Evolutionary conservation across 2,888 invertebrate species (phyloP), one percentile per base, ranked within the genome.

Genomic region (Scaeva pyrastri): DNA sequence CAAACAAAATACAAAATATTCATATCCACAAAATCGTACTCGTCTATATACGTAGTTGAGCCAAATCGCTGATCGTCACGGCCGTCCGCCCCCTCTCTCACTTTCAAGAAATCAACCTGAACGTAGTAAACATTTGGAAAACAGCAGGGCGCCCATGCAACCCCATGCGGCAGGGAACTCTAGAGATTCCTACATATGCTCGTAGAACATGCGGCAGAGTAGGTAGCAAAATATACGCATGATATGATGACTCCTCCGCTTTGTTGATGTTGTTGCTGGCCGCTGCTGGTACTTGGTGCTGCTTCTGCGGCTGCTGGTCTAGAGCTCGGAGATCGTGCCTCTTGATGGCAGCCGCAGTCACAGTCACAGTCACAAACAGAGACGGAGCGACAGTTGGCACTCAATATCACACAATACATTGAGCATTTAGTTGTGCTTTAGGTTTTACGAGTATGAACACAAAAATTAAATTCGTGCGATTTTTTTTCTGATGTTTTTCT

Each of bases 201-300:
- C n/a, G n/a, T n/a, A n/a, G n/a, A n/a, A n/a, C n/a, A n/a, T n/a
- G n/a, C n/a, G n/a, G n/a, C n/a, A n/a, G n/a, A n/a, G 77, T 74
- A 71, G 74, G 64, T 80, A 83, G 78, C 68, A 45, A 39, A 60
- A 60, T 21, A 64, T 75, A 86, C 81, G 77, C 81, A 76, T 52
- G 55, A 76, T 70, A 77, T 71, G 82, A 82, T 82, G 82, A 86
- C 86, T 82, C 82, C 86, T 82, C 82, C 86, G 82, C 81, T 70
- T 71, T 50, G n/a, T n/a, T 76, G 43, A 19, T 66, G 58, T 39
- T 73, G 71, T 50, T 70, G 50, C 21, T 56, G 56, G 68, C 26
- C 50, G 66, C 66, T 50, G 50, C 16, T 48, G 74, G 23, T 52
- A 81, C 68, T 71, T 48, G 68, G 48, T 62, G 62, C 31, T 74